A percentile compares a stretch with the other conserved stretches of the same genome.
Conservation (phyloP, 1,140 invertebrate genomes). For the Camponotus vicinus region DNA sequence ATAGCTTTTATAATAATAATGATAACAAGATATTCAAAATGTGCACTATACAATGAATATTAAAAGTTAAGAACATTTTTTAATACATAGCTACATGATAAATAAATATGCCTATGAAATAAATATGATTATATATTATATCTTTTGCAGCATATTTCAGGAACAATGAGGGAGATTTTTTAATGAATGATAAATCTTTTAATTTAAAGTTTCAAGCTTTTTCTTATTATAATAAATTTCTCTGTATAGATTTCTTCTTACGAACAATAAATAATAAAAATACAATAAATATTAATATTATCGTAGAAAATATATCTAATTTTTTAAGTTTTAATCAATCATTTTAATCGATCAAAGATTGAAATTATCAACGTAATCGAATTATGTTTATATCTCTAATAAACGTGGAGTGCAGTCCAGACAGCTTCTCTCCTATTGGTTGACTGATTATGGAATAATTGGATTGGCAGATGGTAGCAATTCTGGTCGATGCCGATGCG, state of each 20-base stretch:
- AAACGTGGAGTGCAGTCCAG: not conserved
- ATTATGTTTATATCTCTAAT: constrained; percentile 63
- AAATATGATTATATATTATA: not conserved
- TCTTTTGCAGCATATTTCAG: not conserved
- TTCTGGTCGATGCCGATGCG: constrained; percentile 30
- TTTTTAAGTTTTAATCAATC: not conserved
- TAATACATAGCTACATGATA: not conserved
- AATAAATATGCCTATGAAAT: not conserved
- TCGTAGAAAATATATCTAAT: not conserved
- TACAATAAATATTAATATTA: not conserved
- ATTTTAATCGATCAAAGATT: constrained; percentile 41
- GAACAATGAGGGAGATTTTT: not conserved
- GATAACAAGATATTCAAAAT: not conserved
- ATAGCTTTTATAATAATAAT: not conserved
- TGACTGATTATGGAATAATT: constrained; percentile 67
- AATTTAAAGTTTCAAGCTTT: not conserved
- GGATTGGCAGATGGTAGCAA: constrained; percentile 54
- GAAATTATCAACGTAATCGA: constrained; percentile 43
- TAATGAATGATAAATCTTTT: not conserved
- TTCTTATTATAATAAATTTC: constrained; percentile 9
- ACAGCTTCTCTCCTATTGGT: not conserved
- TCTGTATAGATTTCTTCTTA: no score
- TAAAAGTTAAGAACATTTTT: not conserved
- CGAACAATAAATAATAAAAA: not conserved
- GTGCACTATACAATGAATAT: not conserved